Base-by-base conservation (phyloP, 64 coral and sea anemone species). In the Montipora foliosa region DNA sequence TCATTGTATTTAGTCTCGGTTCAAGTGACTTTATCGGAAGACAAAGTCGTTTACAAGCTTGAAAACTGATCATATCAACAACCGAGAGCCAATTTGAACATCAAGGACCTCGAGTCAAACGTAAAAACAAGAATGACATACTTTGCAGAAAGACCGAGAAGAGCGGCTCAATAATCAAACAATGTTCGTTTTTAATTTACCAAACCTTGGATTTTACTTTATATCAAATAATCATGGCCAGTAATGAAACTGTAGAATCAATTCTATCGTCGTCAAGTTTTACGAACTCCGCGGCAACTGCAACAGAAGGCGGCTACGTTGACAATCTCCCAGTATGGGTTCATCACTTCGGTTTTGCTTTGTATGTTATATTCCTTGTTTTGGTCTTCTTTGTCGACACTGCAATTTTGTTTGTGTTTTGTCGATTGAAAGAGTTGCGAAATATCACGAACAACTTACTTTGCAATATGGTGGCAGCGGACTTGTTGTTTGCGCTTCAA, bases 391-490 rank as follows among this genome's bases (percentile, higher is more conserved):
- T 93, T 24, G 82, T 84, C 24, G 66, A 93, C 84, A 64, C 83
- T 14, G n/a, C 77, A 1, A 85, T 85, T 17, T 70, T 93, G 21
- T 93, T 77, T 49, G 85, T 88, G 15, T 85, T 93, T 44, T 78
- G 47, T 14, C 82, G 70, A 57, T 74, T 76, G 74, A 84, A 77
- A 57, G 82, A 87, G 68, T 49, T 93, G 20, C 92, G 92, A 61
- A 93, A 78, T 70, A n/a, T 88, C 12, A 93, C 85, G 5, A 84
- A 93, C 60, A 85, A 78, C 13, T 71, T 93, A 7, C 73, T 93
- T 16, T 80, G 81, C 51, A 93, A 93, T 49, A 84, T 93, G 55
- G 76, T 88, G 0, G 77, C 48, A 45, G 92, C 92, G 24, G 92
- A 93, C 64, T 66, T 93, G 4, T 47, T 93, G 7, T 66, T 93